Percentiles rank a stretch among this genome's conserved stretches.
Evolutionary conservation across 2,888 invertebrate genomes (phyloP).

Genomic region (Lampropteryx suffumata): DNA sequence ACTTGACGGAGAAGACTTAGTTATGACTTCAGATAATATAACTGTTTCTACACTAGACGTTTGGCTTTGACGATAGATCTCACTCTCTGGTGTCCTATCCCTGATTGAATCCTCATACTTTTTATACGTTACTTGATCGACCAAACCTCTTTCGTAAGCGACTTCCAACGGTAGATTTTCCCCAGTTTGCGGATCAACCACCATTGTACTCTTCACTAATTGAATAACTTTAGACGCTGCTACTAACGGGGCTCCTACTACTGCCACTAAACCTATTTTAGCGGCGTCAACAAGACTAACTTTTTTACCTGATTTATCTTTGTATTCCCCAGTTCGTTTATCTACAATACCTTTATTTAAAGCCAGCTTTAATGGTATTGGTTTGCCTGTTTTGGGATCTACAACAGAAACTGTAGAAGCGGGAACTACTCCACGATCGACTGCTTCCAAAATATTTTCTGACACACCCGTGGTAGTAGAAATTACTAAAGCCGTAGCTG

Average conservation of each 20-base stretch:
- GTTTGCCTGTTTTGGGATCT: slow-evolving; percentile 86
- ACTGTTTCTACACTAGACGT: slow-evolving; percentile 43
- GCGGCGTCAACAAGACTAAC: slow-evolving; percentile 89
- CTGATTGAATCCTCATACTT: slow-evolving; percentile 77
- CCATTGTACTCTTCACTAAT: slow-evolving; percentile 84
- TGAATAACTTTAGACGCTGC: slow-evolving; percentile 87
- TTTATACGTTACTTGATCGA: slow-evolving; percentile 82
- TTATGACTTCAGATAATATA: slow-evolving; percentile 46
- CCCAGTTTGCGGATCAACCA: slow-evolving; percentile 91
- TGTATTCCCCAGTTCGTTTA: slow-evolving; percentile 86
- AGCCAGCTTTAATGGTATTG: slow-evolving; percentile 89
- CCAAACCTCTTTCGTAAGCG: slow-evolving; percentile 89
- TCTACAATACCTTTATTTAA: slow-evolving; percentile 89
- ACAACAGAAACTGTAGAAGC: slow-evolving; percentile 86
- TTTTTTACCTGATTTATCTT: slow-evolving; percentile 85
- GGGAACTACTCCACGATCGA: slow-evolving; percentile 89
- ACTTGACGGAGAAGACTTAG: slow-evolving; percentile 25
- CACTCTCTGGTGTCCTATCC: slow-evolving; percentile 58
- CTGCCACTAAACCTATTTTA: slow-evolving; percentile 89
- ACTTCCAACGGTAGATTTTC: slow-evolving; percentile 91
- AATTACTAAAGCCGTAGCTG: slow-evolving; percentile 88
- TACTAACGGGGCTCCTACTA: slow-evolving; percentile 89
- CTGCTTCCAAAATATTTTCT: slow-evolving; percentile 88
- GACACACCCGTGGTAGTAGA: slow-evolving; percentile 88
- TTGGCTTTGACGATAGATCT: slow-evolving; percentile 40